A percentile compares a stretch with the other conserved stretches of the same genome.
Conservation (phyloP, 2,113 vertebrate species). For the Maccullochella peelii region DNA sequence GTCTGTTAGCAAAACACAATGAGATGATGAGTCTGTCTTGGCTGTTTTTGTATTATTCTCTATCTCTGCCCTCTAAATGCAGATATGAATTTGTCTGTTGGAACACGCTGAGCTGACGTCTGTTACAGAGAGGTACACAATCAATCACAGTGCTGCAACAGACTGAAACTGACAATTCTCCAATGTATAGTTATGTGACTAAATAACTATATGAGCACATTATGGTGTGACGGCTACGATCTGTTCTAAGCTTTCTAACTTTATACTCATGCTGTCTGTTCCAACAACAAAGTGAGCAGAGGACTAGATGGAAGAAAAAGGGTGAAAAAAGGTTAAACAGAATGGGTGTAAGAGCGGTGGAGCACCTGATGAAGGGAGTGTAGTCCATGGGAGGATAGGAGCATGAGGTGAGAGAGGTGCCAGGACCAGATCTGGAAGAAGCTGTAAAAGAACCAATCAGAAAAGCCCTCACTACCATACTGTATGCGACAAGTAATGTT, state of each 20-base stretch:
- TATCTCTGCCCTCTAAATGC: not conserved
- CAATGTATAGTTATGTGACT: not conserved
- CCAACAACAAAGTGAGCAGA: not conserved
- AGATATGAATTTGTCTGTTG: not conserved
- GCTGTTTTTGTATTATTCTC: slow-evolving; percentile 1
- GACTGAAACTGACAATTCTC: not conserved
- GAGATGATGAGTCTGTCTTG: slow-evolving; percentile 10
- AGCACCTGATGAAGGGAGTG: slow-evolving; percentile 74
- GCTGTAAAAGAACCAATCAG: slow-evolving; percentile 41
- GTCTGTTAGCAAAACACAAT: slow-evolving; percentile 1
- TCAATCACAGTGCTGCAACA: not conserved
- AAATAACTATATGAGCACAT: not conserved
- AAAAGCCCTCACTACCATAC: not conserved
- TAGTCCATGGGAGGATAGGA: slow-evolving; percentile 50
- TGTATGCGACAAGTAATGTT: not conserved
- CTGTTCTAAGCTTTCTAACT: not conserved
- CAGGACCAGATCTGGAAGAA: slow-evolving; percentile 16
- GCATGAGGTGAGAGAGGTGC: slow-evolving; percentile 5
- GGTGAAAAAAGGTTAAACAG: not conserved
- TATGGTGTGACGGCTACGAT: not conserved
- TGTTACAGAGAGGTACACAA: not conserved
- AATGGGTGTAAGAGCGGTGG: not conserved
- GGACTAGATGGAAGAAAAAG: not conserved
- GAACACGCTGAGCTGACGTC: not conserved
- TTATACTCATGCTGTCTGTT: not conserved